phyloP scores from a whole-genome alignment of 2,888 invertebrate species.

The Heliconius erato region DNA sequence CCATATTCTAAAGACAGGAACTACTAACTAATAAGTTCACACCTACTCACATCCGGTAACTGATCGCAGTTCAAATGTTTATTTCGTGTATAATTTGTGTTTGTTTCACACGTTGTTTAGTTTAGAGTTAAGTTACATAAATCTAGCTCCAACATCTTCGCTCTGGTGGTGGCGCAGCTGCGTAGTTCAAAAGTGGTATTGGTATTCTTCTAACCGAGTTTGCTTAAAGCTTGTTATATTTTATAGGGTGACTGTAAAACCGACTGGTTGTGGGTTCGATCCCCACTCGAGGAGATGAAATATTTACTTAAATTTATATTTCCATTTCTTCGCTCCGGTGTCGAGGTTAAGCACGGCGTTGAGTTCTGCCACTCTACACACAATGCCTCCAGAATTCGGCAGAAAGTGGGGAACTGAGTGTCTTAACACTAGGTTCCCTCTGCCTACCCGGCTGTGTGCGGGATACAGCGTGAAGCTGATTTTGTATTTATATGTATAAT shows the following conservation, averaged over 20 bases:
- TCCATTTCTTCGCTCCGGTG: too few species aligned
- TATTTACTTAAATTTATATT: too few species aligned
- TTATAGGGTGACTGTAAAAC: too few species aligned
- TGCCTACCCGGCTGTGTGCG: too few species aligned
- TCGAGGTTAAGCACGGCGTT: too few species aligned
- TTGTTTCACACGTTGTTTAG: slow-evolving; percentile 3
- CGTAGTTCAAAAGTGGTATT: slow-evolving; percentile 11
- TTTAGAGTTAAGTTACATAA: slow-evolving; percentile 9
- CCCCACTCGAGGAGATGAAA: too few species aligned
- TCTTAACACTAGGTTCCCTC: too few species aligned
- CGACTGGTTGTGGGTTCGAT: too few species aligned
- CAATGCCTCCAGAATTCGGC: too few species aligned
- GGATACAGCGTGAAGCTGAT: too few species aligned
- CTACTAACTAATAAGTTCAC: not conserved
- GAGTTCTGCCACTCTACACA: too few species aligned
- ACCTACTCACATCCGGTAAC: not conserved
- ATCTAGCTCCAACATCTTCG: slow-evolving; percentile 9
- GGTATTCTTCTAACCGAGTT: slow-evolving; percentile 19
- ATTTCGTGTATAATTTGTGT: slow-evolving; percentile 28
- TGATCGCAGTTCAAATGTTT: slow-evolving; percentile 20
- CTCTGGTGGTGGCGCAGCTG: slow-evolving; percentile 16
- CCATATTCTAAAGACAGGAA: not conserved
- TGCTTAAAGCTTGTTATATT: not conserved
- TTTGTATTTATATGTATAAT: not conserved
- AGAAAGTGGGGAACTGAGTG: too few species aligned